Evolutionary conservation across 2,797 vertebrate genomes (phyloP).

Genomic region (Cyprinella venusta): DNA sequence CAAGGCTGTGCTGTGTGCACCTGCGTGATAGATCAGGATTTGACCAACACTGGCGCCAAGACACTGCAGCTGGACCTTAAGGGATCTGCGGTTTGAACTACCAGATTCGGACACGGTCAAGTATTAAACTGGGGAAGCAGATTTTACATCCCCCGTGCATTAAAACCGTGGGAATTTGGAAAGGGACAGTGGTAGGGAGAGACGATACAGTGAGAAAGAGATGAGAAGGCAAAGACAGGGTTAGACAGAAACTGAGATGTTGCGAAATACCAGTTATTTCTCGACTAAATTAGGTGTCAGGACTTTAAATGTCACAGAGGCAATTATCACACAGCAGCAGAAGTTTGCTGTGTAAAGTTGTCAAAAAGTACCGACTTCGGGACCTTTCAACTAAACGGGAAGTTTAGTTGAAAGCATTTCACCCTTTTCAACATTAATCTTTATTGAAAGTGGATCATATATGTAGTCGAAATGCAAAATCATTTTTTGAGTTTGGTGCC

Average conservation of each 20-base stretch:
- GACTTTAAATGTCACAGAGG: neutral
- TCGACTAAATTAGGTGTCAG: neutral
- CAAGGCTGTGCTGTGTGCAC: neutral
- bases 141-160: conserved; percentile 34
- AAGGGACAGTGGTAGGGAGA: neutral
- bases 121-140: conserved; percentile 26
- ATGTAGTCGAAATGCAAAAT: too few species aligned
- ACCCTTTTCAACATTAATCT: too few species aligned
- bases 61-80: conserved; percentile 34
- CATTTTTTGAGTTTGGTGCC: too few species aligned
- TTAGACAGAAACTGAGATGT: neutral
- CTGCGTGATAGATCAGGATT: conserved; percentile 23
- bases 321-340: neutral
- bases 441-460: too few species aligned
- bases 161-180: conserved; percentile 33
- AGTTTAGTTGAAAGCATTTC: too few species aligned
- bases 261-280: neutral
- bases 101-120: conserved; percentile 5
- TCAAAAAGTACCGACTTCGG: too few species aligned
- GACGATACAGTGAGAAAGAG: neutral
- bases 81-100: conserved; percentile 47
- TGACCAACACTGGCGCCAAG: conserved; percentile 12
- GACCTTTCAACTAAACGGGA: too few species aligned
- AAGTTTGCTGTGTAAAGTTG: neutral
- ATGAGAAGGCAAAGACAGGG: neutral